Conservation (phyloP, 2,797 vertebrate genomes). For the Bryconaethiops microstoma region DNA sequence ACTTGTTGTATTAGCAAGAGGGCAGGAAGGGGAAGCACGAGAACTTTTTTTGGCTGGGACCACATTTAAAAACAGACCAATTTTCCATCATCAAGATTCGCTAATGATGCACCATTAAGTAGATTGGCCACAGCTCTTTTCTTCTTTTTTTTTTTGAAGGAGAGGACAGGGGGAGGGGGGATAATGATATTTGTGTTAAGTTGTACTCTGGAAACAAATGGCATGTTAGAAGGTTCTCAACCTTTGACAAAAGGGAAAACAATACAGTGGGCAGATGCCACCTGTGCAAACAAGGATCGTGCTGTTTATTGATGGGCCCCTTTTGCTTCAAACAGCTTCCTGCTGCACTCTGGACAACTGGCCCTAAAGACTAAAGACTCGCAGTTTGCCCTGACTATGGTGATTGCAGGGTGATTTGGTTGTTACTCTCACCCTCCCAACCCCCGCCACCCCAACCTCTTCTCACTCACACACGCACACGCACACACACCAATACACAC, state of each 20-base stretch:
- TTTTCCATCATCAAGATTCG: slow-evolving; percentile 73
- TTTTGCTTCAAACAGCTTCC: slow-evolving; percentile 57
- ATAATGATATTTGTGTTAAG: slow-evolving; percentile 70
- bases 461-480: slow-evolving; percentile 13
- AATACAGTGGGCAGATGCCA: slow-evolving; percentile 70
- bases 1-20: slow-evolving; percentile 43
- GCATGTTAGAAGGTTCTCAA: slow-evolving; percentile 62
- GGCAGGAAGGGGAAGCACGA: slow-evolving; percentile 46
- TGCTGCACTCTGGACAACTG: slow-evolving; percentile 61
- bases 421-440: neutral
- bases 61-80: slow-evolving; percentile 68
- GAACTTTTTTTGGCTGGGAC: slow-evolving; percentile 68
- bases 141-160: slow-evolving; percentile 11
- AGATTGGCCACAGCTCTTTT: slow-evolving; percentile 48
- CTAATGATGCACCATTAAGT: slow-evolving; percentile 73
- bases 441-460: neutral
- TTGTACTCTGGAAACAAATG: slow-evolving; percentile 72
- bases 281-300: slow-evolving; percentile 76
- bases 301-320: slow-evolving; percentile 66
- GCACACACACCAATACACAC: slow-evolving; percentile 20
- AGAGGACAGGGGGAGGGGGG: slow-evolving; percentile 45
- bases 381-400: slow-evolving; percentile 51
- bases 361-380: slow-evolving; percentile 58
- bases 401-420: slow-evolving; percentile 54
- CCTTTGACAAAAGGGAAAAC: slow-evolving; percentile 72